Base-by-base conservation (phyloP, 2,797 vertebrate genomes). In the Morelia viridis region DNA sequence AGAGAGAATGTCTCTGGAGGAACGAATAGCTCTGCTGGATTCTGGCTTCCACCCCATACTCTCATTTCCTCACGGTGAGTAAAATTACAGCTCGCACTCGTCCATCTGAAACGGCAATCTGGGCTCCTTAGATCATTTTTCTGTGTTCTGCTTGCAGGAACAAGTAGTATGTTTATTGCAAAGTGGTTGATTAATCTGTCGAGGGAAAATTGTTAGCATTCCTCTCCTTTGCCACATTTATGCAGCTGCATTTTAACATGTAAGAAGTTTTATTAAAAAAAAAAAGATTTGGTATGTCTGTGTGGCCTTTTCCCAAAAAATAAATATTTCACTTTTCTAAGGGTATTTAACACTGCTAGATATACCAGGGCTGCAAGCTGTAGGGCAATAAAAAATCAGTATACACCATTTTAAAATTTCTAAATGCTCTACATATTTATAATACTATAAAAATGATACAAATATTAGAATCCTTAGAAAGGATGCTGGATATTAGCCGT, bases 41-140 rank as follows among this genome's bases (percentile, higher is more conserved):
- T 96, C 96, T 10, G 91, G 93, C 60, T 95, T 96, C 94, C 97
- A 97, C 91, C 96, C 96, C 41, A 91, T 97, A 2, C 96, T 97
- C 15, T 96, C 97, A n/a, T 92, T 97, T 68, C 94, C 97, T 89
- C 94, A 96, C 17, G 97, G 97, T 97, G 94, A 95, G 92, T 86
- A 64, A 53, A 65, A 4, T 65, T 41, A 11, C 41, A 5, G 0
- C 5, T 31, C 0, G 0, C n/a, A 68, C n/a, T 61, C 65, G 17
- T 53, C 8, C 17, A 28, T 60, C 10, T 85, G 53, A 35, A 76
- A 50, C 28, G 31, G 19, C 24, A 56, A 53, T 61, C 62, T 28
- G 46, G 22, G 3, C 22, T 71, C 22, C 24, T 22, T 19, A 0
- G 0, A 13, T 26, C 41, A 19, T 5, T 56, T 58, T 19, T 0